phyloP scores from a whole-genome alignment of 2,888 invertebrate genomes.

The Nineta flava region DNA sequence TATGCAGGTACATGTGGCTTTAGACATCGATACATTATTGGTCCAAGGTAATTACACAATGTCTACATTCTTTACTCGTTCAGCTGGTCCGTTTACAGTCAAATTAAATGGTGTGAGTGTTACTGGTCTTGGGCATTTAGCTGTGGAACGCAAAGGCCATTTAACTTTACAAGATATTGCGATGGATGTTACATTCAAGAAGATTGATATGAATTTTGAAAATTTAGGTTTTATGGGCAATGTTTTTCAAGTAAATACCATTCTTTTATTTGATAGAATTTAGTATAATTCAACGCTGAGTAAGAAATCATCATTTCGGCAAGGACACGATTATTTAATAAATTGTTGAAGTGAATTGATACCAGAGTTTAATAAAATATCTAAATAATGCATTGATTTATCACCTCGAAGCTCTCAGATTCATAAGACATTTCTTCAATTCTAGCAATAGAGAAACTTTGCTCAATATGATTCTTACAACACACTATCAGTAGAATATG shows the following conservation, averaged over 20 bases:
- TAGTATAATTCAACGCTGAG: background rate
- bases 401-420: too few species aligned
- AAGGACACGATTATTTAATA: background rate
- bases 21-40: conserved; percentile 52
- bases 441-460: too few species aligned
- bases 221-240: conserved; percentile 64
- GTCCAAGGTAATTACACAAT: conserved; percentile 63
- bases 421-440: too few species aligned
- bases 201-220: conserved; percentile 66
- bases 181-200: conserved; percentile 61
- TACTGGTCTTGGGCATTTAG: conserved; percentile 49
- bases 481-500: too few species aligned
- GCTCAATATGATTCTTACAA: too few species aligned
- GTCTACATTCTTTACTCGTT: conserved; percentile 49
- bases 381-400: too few species aligned
- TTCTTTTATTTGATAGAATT: too few species aligned
- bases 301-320: background rate
- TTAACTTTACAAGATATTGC: conserved; percentile 61
- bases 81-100: conserved; percentile 64
- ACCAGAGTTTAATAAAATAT: background rate
- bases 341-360: background rate
- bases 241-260: conserved; percentile 26
- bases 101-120: conserved; percentile 54
- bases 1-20: conserved; percentile 49
- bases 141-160: conserved; percentile 57